These are phyloP conservation scores for Melanogrammus aeglefinus DNA, from an alignment of 2,797 vertebrate genomes.

Conservation along the genomic window DNA sequence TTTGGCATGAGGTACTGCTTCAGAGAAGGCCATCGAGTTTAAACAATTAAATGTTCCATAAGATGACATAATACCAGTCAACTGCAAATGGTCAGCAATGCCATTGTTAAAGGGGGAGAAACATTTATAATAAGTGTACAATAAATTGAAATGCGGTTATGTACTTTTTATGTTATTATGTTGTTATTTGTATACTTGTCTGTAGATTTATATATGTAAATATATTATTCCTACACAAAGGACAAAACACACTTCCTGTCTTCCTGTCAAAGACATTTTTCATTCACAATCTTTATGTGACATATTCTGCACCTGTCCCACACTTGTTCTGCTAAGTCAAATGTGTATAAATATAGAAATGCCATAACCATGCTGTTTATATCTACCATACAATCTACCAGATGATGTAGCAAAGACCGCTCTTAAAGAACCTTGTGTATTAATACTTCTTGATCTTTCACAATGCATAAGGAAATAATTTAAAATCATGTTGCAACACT, in stretches of 20 bases:
- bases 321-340: not conserved
- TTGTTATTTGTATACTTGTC: not conserved
- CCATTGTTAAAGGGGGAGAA: no score
- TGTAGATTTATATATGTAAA: not conserved
- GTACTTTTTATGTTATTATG: no score
- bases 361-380: no score
- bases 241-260: not conserved
- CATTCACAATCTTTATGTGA: not conserved
- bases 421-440: not conserved
- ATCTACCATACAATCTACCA: no score
- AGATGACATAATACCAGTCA: no score
- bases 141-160: no score
- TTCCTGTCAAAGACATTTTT: not conserved
- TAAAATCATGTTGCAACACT: not conserved
- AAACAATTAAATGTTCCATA: not conserved
- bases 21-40: not conserved
- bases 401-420: no score
- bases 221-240: not conserved
- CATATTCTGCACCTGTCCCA: no score
- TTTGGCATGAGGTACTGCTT: not conserved
- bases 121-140: no score
- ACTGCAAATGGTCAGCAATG: no score
- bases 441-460: not conserved
- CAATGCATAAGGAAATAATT: not conserved
- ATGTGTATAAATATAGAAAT: no score